Conservation (phyloP, 2,797 vertebrate genomes). For the Halcyon badia region DNA sequence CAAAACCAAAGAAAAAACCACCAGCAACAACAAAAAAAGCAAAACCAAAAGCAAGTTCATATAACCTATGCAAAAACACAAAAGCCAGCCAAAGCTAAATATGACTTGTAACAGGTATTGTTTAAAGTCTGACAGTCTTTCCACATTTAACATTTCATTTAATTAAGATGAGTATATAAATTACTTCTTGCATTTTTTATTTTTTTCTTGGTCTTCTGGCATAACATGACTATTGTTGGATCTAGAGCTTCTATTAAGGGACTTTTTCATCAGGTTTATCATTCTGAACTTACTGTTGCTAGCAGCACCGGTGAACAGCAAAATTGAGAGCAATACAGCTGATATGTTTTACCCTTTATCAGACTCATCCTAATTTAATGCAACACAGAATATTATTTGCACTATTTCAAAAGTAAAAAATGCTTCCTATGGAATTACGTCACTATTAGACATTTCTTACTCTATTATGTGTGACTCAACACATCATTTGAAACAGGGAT, state of each 20-base stretch:
- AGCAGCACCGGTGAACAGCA: not conserved
- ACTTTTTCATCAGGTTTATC: not conserved
- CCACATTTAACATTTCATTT: not conserved
- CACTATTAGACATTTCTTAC: slow-evolving; percentile 36
- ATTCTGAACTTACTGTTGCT: not conserved
- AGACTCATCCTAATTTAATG: slow-evolving; percentile 53
- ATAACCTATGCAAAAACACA: not conserved
- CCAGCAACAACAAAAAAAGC: not conserved
- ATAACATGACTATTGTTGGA: not conserved
- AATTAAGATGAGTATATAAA: not conserved
- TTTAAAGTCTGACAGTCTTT: not conserved
- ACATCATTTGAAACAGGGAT: not conserved
- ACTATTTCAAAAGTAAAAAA: slow-evolving; percentile 37
- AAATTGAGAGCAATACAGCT: slow-evolving; percentile 21
- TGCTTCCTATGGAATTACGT: slow-evolving; percentile 1
- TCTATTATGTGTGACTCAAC: slow-evolving; percentile 5
- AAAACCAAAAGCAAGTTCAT: not conserved
- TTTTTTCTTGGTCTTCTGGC: not conserved
- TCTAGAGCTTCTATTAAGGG: not conserved
- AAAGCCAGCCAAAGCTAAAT: not conserved
- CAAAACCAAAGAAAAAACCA: too few relatives aligned
- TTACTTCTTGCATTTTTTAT: not conserved
- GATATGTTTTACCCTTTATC: slow-evolving; percentile 37
- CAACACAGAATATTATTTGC: slow-evolving; percentile 45
- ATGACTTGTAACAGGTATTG: not conserved